These are phyloP conservation scores for Polietes domitor DNA, from an alignment of 2,888 invertebrate genomes.

Conservation along the genomic window DNA sequence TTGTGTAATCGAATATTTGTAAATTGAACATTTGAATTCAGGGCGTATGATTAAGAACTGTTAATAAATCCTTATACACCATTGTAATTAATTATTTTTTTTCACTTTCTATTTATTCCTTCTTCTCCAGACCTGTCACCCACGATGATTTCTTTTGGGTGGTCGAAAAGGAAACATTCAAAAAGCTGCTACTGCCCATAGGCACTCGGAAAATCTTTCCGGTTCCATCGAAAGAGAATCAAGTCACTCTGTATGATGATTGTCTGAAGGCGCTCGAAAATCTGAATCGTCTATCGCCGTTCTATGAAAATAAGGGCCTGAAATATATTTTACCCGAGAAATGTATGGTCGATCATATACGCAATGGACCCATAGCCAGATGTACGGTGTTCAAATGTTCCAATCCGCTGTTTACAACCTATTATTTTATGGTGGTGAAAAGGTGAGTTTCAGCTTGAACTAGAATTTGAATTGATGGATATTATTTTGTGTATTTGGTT, in stretches of 20 bases:
- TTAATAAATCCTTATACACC: no score
- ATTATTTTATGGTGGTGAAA: slow-evolving; percentile 79
- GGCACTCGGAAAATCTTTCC: slow-evolving; percentile 76
- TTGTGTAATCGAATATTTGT: no score
- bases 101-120: no score
- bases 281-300: slow-evolving; percentile 73
- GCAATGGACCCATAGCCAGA: slow-evolving; percentile 78
- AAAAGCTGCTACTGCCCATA: slow-evolving; percentile 76
- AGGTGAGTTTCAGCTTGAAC: slow-evolving; percentile 70
- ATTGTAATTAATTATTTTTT: no score
- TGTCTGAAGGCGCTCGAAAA: slow-evolving; percentile 76
- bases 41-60: no score
- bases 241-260: slow-evolving; percentile 77
- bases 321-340: slow-evolving; percentile 75
- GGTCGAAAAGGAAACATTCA: slow-evolving; percentile 76
- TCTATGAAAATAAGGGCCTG: slow-evolving; percentile 74
- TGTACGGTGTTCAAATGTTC: slow-evolving; percentile 77
- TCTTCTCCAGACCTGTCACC: slow-evolving; percentile 50
- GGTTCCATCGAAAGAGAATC: slow-evolving; percentile 76
- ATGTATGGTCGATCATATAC: slow-evolving; percentile 77
- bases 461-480: background rate
- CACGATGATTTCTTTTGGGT: slow-evolving; percentile 74
- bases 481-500: slow-evolving; percentile 6
- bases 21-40: no score
- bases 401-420: slow-evolving; percentile 77